These are phyloP conservation scores for Peromyscus maniculatus DNA, from an alignment of 2,113 vertebrate genomes.

Conservation along the genomic window DNA sequence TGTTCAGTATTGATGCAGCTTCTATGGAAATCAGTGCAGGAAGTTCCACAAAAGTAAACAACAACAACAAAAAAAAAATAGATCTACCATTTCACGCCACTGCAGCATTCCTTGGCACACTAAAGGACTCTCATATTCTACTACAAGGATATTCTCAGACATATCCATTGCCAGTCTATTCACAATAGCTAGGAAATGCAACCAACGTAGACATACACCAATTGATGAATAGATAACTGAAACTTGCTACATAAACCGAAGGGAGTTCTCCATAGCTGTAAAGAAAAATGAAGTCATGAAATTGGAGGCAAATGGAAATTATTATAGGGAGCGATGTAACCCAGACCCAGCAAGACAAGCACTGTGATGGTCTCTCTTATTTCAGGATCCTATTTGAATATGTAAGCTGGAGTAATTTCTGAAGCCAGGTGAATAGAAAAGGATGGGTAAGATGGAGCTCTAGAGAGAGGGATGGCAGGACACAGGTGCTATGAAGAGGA, in stretches of 20 bases:
- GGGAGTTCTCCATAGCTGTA: background rate
- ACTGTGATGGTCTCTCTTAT: background rate
- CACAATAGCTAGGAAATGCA: background rate
- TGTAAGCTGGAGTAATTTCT: background rate
- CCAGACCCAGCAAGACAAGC: background rate
- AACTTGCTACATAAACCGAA: background rate
- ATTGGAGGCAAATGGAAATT: background rate
- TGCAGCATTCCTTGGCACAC: background rate
- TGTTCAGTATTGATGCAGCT: too few species aligned
- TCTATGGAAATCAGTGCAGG: background rate
- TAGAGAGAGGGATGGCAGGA: background rate
- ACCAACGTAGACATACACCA: background rate
- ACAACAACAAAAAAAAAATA: too few species aligned
- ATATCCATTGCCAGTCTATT: background rate
- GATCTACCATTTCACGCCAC: background rate
- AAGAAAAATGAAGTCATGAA: background rate
- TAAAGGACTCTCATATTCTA: background rate
- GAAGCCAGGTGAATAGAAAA: background rate
- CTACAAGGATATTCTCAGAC: background rate
- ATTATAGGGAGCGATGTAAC: background rate
- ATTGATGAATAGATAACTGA: background rate
- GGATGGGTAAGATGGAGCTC: background rate
- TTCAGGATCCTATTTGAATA: background rate
- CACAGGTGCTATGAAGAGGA: background rate
- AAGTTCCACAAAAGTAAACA: background rate